These are phyloP conservation scores for Eutrigla gurnardus DNA, from an alignment of 2,797 vertebrate species.

Conservation along the genomic window DNA sequence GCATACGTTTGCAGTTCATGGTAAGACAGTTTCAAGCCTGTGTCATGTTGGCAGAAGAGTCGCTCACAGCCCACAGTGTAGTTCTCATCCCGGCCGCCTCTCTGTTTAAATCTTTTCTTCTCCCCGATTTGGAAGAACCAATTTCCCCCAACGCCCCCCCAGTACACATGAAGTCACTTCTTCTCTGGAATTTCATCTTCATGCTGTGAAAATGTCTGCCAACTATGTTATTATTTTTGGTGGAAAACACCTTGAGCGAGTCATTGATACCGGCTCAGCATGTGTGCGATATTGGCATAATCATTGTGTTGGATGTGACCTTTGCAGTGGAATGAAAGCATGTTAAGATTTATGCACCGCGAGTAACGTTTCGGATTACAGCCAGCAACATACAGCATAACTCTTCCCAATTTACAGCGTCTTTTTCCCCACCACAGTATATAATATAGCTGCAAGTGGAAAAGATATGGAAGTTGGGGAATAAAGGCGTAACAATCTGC, in stretches of 20 bases:
- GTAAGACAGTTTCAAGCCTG: constrained; percentile 12
- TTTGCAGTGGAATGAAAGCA: neutral
- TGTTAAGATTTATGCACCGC: neutral
- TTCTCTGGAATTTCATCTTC: neutral
- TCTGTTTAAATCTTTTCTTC: neutral
- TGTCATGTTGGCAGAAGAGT: constrained; percentile 10
- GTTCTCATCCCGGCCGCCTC: neutral
- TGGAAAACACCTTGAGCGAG: neutral
- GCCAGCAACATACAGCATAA: neutral
- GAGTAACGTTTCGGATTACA: neutral
- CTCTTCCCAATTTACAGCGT: neutral
- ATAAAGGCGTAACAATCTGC: neutral
- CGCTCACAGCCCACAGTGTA: neutral
- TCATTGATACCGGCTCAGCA: neutral
- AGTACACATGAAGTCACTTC: neutral
- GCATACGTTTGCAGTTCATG: constrained; percentile 18
- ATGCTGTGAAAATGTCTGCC: neutral
- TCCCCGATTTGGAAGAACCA: neutral
- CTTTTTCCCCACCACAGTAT: neutral
- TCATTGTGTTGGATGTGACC: constrained; percentile 4
- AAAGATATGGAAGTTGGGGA: neutral
- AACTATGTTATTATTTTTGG: neutral
- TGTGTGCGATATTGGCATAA: neutral
- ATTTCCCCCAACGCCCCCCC: neutral
- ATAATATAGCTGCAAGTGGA: neutral